A percentile compares a stretch with the other conserved stretches of the same genome.
Conservation (phyloP, 2,797 vertebrate genomes). For the Acrocephalus scirpaceus region DNA sequence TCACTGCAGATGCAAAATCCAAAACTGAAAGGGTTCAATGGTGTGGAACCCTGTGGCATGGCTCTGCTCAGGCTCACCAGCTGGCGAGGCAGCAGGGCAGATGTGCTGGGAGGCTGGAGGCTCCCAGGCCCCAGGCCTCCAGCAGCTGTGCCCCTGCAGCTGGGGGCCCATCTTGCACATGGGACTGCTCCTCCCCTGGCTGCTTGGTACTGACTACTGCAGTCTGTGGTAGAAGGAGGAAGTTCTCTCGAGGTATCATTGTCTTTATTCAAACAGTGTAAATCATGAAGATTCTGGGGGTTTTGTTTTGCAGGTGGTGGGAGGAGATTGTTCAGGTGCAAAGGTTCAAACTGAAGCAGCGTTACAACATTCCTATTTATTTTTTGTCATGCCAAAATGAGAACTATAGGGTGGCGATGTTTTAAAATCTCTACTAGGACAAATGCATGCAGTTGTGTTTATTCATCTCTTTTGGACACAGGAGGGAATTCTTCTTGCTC, state of each 20-base stretch:
- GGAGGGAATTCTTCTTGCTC: not conserved
- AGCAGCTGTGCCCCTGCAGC: not conserved
- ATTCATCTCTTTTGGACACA: not conserved
- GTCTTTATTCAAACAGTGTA: not conserved
- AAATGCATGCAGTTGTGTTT: not conserved
- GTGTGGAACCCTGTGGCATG: not conserved
- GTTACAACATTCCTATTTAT: not conserved
- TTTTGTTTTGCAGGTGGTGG: not conserved
- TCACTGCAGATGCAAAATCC: not conserved
- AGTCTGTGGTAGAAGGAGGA: not conserved
- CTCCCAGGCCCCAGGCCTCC: not conserved
- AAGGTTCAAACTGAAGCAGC: not conserved
- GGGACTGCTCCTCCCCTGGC: rapidly evolving
- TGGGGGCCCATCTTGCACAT: rapidly evolving
- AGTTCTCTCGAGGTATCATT: rapidly evolving
- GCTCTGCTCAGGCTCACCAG: not conserved
- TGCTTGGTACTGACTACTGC: not conserved
- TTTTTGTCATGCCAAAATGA: not conserved
- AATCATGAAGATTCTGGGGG: not conserved
- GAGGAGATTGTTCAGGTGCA: not conserved
- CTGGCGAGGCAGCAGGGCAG: not conserved
- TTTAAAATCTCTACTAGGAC: not conserved
- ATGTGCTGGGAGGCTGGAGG: not conserved
- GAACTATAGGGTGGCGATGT: not conserved
- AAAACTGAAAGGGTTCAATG: not conserved